Evolutionary conservation across 1,140 invertebrate species (phyloP), one percentile per base, ranked within the genome.

Genomic region (Vollenhovia emeryi): DNA sequence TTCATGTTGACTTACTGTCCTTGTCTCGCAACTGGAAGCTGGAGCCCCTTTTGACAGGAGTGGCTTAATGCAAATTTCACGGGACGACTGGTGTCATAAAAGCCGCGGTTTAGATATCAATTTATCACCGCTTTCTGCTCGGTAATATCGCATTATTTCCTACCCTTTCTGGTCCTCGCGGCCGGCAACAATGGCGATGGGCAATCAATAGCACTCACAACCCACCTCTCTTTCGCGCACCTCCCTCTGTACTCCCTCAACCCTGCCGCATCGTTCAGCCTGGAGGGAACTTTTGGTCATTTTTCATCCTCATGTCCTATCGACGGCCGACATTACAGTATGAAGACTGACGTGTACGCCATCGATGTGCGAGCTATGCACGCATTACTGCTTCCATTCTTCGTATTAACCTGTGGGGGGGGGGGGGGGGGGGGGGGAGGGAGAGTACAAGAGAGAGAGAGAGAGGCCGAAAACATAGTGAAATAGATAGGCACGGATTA

Each of bases 91-190:
- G 86, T 84, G 73, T 86, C 87, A 88, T 89, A 90, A 90, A 90
- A 91, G 87, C 83, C 89, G 86, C 85, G 86, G 87, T 92, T 91
- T 91, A 86, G 88, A 76, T 89, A 89, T 92, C 91, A 90, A 93
- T 92, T 93, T 91, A 93, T 93, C 91, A 92, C 86, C 79, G 59
- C 69, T 86, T 66, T 75, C 57, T 68, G 85, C 82, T 79, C 68
- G 84, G 80, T 90, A 86, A 92, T 91, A 92, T 86, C 79, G 84
- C 87, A 89, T 91, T 92, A 93, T 93, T 92, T 90, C 84, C 86
- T 84, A 62, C 85, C 76, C 80, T 74, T 33, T 68, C 73, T 68
- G 45, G 74, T 52, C 76, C 74, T 66, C 66, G 73, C 33, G 91
- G 55, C 86, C 80, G 73, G 89, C 91, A 91, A 91, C 91, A 91